Evolutionary conservation across 2,888 invertebrate genomes (phyloP), one percentile per base, ranked within the genome.

Genomic region (Caprella mutica): DNA sequence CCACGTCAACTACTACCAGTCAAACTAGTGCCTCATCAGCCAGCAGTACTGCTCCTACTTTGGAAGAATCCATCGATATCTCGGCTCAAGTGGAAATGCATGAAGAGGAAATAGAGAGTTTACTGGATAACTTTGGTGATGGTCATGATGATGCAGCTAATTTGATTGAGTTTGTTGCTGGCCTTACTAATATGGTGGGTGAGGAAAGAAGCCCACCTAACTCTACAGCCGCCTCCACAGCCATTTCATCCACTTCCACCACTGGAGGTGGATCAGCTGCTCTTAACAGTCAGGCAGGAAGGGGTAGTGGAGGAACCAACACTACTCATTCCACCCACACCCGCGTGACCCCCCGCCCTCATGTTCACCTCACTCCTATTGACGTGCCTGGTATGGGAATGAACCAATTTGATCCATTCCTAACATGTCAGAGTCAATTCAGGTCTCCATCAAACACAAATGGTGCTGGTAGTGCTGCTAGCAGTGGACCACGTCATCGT

Each of bases 381-480:
- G 57, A 58, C 60, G 59, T 66, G 35, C 61, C 58, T 3, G 61
- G 59, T 17, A 61, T 61, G 61, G 63, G 61, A 24, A 55, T 66
- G 54, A 67, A 65, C 42, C 71, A 77, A 55, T 80, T 81, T 65
- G 82, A 82, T 72, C 80, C 80, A 30, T 83, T 82, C 68, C 73
- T 85, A 66, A 82, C 82, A 1, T 85, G 85, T 69, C 82, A 80
- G 69, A n/a, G n/a, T n/a, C n/a, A n/a, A n/a, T n/a, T n/a, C n/a
- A n/a, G n/a, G n/a, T n/a, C n/a, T n/a, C n/a, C n/a, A n/a, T n/a
- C n/a, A n/a, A n/a, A n/a, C n/a, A n/a, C n/a, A n/a, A n/a, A n/a
- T n/a, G n/a, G n/a, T n/a, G n/a, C n/a, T n/a, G n/a, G n/a, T n/a
- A n/a, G n/a, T n/a, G n/a, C n/a, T n/a, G n/a, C n/a, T n/a, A n/a